Evolutionary conservation across 2,113 vertebrate genomes (phyloP).

Genomic region (Patagioenas fasciata): DNA sequence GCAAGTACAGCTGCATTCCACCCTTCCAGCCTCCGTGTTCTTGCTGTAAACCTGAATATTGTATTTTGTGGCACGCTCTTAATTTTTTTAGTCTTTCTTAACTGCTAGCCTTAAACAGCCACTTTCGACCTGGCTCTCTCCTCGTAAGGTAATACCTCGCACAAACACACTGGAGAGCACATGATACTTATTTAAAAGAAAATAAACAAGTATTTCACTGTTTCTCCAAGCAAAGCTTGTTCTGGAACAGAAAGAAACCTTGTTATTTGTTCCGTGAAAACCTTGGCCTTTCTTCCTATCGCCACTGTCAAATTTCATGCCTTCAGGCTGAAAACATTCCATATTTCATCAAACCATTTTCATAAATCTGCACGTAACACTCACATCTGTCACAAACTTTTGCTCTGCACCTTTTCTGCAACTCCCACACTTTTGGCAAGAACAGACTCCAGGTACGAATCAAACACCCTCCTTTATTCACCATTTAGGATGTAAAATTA

Average conservation of each 20-base stretch:
- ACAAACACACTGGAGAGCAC: neutral
- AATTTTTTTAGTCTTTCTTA: neutral
- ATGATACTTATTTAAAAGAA: neutral
- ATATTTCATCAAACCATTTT: neutral
- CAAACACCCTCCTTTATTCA: neutral
- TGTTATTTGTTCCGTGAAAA: neutral
- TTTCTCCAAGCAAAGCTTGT: neutral
- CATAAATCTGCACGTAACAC: neutral
- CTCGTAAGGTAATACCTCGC: neutral
- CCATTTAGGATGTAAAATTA: neutral
- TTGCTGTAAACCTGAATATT: neutral
- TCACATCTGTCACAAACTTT: neutral
- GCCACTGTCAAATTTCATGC: neutral
- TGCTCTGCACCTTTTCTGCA: conserved; percentile 4
- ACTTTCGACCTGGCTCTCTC: neutral
- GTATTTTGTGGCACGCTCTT: neutral
- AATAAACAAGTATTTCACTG: neutral
- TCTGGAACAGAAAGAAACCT: conserved; percentile 24
- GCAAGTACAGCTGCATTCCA: neutral
- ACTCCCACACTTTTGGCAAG: conserved; percentile 9
- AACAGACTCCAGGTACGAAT: neutral
- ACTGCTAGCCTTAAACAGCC: neutral
- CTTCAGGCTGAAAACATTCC: neutral
- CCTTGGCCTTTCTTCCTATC: neutral
- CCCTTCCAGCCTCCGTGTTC: neutral